These are phyloP conservation scores for Poecile atricapillus DNA, from an alignment of 2,113 vertebrate species.

Conservation along the genomic window DNA sequence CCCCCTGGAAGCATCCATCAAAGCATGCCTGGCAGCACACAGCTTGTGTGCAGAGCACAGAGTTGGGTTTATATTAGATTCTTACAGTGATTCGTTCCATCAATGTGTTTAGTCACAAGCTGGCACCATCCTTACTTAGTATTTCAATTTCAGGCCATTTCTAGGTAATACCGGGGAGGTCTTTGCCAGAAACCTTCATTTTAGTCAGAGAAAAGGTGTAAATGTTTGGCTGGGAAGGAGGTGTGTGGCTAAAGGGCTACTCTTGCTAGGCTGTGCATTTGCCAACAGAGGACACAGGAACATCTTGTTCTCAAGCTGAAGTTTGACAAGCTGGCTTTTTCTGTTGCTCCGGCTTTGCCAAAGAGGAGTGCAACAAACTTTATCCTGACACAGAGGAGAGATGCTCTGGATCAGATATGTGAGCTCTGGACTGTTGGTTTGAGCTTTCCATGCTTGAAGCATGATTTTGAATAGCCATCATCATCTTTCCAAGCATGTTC, in stretches of 20 bases:
- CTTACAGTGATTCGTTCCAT: background rate
- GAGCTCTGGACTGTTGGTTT: background rate
- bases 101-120: background rate
- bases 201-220: background rate
- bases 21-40: background rate
- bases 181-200: background rate
- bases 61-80: background rate
- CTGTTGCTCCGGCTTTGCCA: background rate
- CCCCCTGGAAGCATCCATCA: background rate
- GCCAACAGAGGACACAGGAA: constrained; percentile 10
- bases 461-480: background rate
- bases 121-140: background rate
- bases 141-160: background rate
- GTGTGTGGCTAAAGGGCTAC: background rate
- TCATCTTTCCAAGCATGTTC: background rate
- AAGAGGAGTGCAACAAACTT: background rate
- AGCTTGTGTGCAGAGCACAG: background rate
- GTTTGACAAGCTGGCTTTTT: constrained; percentile 19
- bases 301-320: constrained; percentile 39
- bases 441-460: background rate
- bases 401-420: background rate
- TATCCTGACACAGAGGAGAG: background rate
- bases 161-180: background rate
- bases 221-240: background rate
- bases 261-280: background rate